Evolutionary conservation across 1,140 invertebrate genomes (phyloP), one percentile per base, ranked within the genome.

Genomic region (Trichomalopsis sarcophagae): DNA sequence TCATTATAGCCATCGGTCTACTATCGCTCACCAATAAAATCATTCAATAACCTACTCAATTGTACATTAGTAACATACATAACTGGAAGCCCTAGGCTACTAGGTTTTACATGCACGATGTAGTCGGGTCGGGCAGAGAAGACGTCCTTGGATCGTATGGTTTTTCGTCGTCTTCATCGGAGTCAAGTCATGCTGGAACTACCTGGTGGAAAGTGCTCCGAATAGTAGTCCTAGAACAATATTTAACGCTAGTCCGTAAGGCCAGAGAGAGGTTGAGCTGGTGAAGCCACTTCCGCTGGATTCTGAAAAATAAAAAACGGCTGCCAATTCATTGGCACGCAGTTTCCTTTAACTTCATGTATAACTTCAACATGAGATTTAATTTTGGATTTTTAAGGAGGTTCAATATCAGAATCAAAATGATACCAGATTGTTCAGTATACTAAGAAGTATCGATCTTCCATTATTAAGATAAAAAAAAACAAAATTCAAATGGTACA

Each of bases 71-170:
- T 93, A 91, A 93, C 91, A 92, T 93, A 91, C 87, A 93, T 93
- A 92, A 92, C 89, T 93, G 92, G 92, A 93, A 93, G 92, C 92
- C 92, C 92, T 93, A 93, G 92, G 90, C 92, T 93, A 92, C 92
- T 92, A 93, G 91, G 91, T 92, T 92, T 91, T 92, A 92, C 90
- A 92, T 92, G 92, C 92, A 93, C 91, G 91, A 92, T 92, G 91
- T 91, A 90, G 90, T 92, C 88, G 89, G 86, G 87, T 91, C 87
- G 88, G 86, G 87, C 84, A 87, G 81, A 87, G 81, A 87, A 78
- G 84, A 84, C 79, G 84, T 86, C 84, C 84, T 88, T 78, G 85
- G 44, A 33, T 78, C 47, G 68, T 82, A 11, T 40, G 0, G 6
- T 62, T 62, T 62, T 62, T 62, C 55, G 55, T 62, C 55, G 17